Percentiles rank a stretch among this genome's conserved stretches.
Evolutionary conservation across 2,888 invertebrate species (phyloP).

Genomic region (Nephrotoma flavescens): DNA sequence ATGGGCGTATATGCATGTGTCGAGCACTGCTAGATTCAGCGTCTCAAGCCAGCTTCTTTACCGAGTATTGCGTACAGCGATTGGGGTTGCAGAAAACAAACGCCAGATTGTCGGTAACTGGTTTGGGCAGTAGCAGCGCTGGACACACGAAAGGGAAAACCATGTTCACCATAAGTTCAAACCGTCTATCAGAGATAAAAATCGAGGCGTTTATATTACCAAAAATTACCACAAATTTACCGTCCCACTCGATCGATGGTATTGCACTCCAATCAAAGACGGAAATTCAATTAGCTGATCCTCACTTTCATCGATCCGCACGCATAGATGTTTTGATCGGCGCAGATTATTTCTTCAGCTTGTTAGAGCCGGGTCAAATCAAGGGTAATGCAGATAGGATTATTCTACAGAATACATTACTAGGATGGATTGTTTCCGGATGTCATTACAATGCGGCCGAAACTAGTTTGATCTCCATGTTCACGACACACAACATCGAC

Average conservation of each 20-base stretch:
- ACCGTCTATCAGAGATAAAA: not conserved
- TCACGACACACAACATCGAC: not conserved
- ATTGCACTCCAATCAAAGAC: not conserved
- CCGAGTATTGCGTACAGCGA: too few relatives aligned
- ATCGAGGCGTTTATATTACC: too few relatives aligned
- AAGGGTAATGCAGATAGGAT: too few relatives aligned
- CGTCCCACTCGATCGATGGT: not conserved
- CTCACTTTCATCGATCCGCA: not conserved
- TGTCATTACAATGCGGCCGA: too few relatives aligned
- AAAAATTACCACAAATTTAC: not conserved
- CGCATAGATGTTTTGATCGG: not conserved
- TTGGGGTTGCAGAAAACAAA: too few relatives aligned
- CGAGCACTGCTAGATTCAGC: too few relatives aligned
- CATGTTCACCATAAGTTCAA: not conserved
- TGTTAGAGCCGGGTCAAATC: not conserved
- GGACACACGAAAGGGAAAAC: not conserved
- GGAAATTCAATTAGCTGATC: not conserved
- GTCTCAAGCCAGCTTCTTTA: too few relatives aligned
- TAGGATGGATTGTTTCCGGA: not conserved
- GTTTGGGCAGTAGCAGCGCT: not conserved
- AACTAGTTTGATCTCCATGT: not conserved
- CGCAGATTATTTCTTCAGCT: not conserved
- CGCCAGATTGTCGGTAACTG: not conserved
- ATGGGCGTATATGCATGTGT: too few relatives aligned
- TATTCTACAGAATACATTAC: not conserved